A percentile compares a stretch with the other conserved stretches of the same genome.
These are phyloP conservation scores for Bembecia ichneumoniformis DNA, from an alignment of 2,888 invertebrate species.

Conservation along the genomic window DNA sequence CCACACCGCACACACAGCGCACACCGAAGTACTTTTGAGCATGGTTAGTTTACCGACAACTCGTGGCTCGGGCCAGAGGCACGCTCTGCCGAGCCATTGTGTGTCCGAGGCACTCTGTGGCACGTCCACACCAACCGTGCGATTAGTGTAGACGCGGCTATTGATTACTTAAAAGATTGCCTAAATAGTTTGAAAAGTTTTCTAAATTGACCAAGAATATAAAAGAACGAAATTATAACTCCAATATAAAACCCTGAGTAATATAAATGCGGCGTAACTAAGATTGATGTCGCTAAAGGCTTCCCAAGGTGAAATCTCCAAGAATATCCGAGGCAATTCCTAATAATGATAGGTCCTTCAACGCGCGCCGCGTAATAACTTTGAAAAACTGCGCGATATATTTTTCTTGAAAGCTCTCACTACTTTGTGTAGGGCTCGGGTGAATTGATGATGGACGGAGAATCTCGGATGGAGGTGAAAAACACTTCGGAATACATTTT, in stretches of 20 bases:
- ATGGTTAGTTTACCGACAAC: too few relatives aligned
- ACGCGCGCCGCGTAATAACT: slow-evolving; percentile 21
- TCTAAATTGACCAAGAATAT: neutral
- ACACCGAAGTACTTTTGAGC: too few relatives aligned
- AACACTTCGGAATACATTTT: neutral
- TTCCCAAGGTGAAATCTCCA: slow-evolving; percentile 10
- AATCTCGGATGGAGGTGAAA: neutral
- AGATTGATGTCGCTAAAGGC: slow-evolving; percentile 24
- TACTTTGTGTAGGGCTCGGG: slow-evolving; percentile 12
- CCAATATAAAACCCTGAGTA: neutral
- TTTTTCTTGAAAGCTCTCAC: slow-evolving; percentile 24
- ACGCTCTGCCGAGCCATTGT: too few relatives aligned
- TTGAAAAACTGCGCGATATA: slow-evolving; percentile 34
- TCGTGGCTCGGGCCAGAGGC: too few relatives aligned
- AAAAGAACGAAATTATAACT: neutral
- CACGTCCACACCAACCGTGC: too few relatives aligned
- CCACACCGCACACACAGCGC: too few relatives aligned
- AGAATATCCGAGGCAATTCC: slow-evolving; percentile 14
- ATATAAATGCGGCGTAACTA: slow-evolving; percentile 19
- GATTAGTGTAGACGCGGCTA: too few relatives aligned
- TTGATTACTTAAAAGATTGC: too few relatives aligned
- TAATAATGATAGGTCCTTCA: slow-evolving; percentile 32
- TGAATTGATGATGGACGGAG: slow-evolving; percentile 15
- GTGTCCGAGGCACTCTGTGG: too few relatives aligned
- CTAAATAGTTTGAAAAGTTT: too few relatives aligned